phyloP scores from a whole-genome alignment of 2,797 vertebrate species.

The Spea hammondii region DNA sequence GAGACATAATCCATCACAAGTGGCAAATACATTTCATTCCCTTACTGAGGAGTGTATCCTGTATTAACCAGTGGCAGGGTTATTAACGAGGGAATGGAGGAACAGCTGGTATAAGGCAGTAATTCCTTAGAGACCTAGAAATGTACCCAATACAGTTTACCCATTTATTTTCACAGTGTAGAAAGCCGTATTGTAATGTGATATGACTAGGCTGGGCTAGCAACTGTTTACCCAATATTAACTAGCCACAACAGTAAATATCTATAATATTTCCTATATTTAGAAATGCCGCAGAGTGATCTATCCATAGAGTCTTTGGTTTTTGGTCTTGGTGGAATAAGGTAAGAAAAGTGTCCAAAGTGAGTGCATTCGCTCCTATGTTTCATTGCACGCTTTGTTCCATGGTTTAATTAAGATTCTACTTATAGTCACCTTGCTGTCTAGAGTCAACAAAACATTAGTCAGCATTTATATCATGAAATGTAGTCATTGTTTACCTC shows the following conservation, averaged over 20 bases:
- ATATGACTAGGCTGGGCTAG: not conserved
- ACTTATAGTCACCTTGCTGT: too few species aligned
- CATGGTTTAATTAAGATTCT: too few species aligned
- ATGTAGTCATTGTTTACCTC: too few species aligned
- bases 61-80: not conserved
- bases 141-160: not conserved
- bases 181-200: constrained; percentile 13
- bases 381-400: too few species aligned
- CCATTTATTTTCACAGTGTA: not conserved
- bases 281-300: not conserved
- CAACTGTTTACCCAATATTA: constrained; percentile 8
- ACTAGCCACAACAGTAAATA: not conserved
- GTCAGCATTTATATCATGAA: too few species aligned
- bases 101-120: not conserved
- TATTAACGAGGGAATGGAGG: not conserved
- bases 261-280: constrained; percentile 11
- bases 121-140: not conserved
- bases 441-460: too few species aligned
- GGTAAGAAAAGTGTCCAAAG: too few species aligned
- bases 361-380: too few species aligned
- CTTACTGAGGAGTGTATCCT: not conserved
- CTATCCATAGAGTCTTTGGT: not conserved
- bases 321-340: too few species aligned
- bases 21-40: not conserved
- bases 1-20: not conserved